Percentiles rank a stretch among this genome's conserved stretches.
These are phyloP conservation scores for Ligdia adustata DNA, from an alignment of 2,888 invertebrate species.

Conservation along the genomic window DNA sequence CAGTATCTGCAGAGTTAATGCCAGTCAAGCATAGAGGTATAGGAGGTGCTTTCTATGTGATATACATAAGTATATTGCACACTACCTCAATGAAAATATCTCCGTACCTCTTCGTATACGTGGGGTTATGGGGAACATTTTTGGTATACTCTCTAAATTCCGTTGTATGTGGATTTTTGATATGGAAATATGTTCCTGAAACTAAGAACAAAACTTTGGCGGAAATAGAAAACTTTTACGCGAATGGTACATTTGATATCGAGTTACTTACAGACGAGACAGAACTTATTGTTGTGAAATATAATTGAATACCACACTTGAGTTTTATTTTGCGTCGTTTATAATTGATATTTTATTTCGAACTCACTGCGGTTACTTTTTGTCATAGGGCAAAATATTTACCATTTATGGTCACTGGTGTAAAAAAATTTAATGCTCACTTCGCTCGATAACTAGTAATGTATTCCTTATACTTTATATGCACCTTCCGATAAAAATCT, in stretches of 20 bases:
- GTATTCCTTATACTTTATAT: too few species aligned
- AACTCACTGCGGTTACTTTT: too few species aligned
- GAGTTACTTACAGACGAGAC: neutral
- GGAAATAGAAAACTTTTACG: constrained; percentile 28
- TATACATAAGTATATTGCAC: constrained; percentile 12
- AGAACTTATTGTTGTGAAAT: neutral
- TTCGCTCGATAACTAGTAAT: too few species aligned
- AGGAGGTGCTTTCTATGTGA: constrained; percentile 20
- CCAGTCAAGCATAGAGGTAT: constrained; percentile 29
- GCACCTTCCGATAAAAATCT: too few species aligned
- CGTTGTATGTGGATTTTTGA: constrained; percentile 8
- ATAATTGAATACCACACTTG: too few species aligned
- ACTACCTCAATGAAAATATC: constrained; percentile 18
- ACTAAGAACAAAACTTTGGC: constrained; percentile 24
- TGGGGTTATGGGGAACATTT: constrained; percentile 23
- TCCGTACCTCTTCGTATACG: constrained; percentile 21
- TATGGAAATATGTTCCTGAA: constrained; percentile 28
- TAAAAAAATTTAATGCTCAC: too few species aligned
- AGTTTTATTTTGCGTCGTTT: too few species aligned
- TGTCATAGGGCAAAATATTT: too few species aligned
- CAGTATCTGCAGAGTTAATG: constrained; percentile 22
- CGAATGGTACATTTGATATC: constrained; percentile 7
- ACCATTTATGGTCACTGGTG: too few species aligned
- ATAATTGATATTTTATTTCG: too few species aligned
- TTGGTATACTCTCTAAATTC: constrained; percentile 11